Base-by-base conservation (phyloP, 2,888 invertebrate species). In the Ametastegia equiseti region DNA sequence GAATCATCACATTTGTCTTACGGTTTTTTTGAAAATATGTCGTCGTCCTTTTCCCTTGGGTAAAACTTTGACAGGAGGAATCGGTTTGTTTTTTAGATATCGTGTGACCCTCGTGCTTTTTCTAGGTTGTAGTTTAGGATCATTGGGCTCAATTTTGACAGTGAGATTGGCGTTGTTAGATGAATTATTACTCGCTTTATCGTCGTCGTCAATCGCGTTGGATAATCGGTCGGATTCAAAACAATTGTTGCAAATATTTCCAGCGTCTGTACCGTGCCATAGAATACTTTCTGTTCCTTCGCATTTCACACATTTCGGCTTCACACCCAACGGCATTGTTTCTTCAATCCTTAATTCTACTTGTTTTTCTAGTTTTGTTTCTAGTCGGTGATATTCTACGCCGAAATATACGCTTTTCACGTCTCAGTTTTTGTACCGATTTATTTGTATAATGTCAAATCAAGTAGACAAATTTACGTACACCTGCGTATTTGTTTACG, bases 191-290 rank as follows among this genome's bases (percentile, higher is more conserved):
- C 57, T 91, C 86, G 42, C 87, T 88, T 83, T 91, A 85, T 81
- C 89, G 83, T 83, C 91, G 90, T 2, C 80, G 6, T 86, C 85
- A 1, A 80, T 78, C 7, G 80, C 85, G 71, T 88, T 90, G 0
- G 60, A 9, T 13, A 5, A 78, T 86, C 92, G 92, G 36, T 94
- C 93, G 81, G 92, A 91, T 83, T 94, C 94, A 83, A 95, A 94
- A 89, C 97, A 97, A 78, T 95, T 94, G 88, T 96, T 95, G 88
- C 97, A 97, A 83, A 97, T 93, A 89, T 96, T 95, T 0, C 96
- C 96, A 87, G 94, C 94, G 82, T 96, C 95, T 0, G 95, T 94
- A 83, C 94, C 95, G 33, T 96, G 95, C 97, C 97, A 97, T 82
- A 97, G 92, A 13, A 95, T 92, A 0, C 96, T 95, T 86, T 96